Conservation (phyloP, 2,113 vertebrate genomes). For the Oceanodroma tethys region DNA sequence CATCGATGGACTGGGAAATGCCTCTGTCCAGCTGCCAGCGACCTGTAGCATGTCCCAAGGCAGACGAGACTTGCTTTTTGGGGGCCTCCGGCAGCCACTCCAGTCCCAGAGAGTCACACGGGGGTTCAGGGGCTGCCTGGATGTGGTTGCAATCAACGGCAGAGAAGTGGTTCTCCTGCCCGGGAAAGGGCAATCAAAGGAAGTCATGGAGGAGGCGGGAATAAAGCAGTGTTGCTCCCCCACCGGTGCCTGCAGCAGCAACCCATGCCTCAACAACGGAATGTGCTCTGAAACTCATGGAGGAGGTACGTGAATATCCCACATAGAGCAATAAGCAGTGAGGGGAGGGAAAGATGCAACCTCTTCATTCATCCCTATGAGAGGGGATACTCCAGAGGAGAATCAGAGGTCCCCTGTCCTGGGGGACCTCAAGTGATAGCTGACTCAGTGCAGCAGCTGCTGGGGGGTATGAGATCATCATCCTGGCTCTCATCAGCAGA, state of each 20-base stretch:
- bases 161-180: constrained; percentile 69
- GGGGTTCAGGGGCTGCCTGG: constrained; percentile 87
- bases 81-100: constrained; percentile 44
- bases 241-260: constrained; percentile 66
- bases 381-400: neutral
- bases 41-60: constrained; percentile 71
- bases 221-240: constrained; percentile 81
- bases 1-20: constrained; percentile 67
- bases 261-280: constrained; percentile 83
- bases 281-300: constrained; percentile 71
- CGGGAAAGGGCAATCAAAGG: constrained; percentile 29
- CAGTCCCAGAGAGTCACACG: constrained; percentile 9
- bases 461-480: neutral
- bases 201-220: constrained; percentile 74
- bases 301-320: constrained; percentile 75
- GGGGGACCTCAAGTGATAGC: neutral
- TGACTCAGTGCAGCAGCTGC: neutral
- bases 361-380: neutral
- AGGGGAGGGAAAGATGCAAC: neutral
- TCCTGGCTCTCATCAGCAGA: neutral
- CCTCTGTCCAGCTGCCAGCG: constrained; percentile 59
- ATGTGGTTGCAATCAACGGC: constrained; percentile 78
- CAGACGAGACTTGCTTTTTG: constrained; percentile 77
- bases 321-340: neutral
- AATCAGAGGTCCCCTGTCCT: neutral